Conservation (phyloP, 2,113 vertebrate genomes). For the Lipotes vexillifer region DNA sequence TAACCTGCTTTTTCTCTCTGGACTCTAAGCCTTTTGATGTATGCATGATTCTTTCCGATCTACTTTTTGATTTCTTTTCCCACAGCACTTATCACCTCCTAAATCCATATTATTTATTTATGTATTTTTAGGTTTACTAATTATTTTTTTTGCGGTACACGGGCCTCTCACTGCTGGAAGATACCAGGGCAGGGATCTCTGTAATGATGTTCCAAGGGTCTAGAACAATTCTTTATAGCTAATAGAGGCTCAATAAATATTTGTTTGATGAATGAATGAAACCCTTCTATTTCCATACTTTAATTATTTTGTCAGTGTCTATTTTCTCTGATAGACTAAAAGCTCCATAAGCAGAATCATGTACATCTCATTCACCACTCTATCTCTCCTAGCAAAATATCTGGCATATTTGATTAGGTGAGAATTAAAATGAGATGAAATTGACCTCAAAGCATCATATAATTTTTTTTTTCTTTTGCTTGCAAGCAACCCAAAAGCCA, state of each 20-base stretch:
- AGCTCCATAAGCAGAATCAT: neutral
- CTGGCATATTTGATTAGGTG: neutral
- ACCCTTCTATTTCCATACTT: neutral
- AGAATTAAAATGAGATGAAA: slow-evolving; percentile 36
- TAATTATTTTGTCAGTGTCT: neutral
- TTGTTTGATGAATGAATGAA: neutral
- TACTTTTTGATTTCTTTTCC: neutral
- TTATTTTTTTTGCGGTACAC: neutral
- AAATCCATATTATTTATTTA: neutral
- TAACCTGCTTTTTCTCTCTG: neutral
- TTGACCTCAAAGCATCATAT: neutral
- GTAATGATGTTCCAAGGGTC: neutral
- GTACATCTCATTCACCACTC: neutral
- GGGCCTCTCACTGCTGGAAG: neutral
- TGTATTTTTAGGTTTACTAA: neutral
- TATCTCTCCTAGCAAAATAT: neutral
- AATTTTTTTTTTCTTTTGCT: neutral
- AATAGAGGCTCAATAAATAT: neutral
- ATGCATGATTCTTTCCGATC: neutral
- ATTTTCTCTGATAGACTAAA: neutral
- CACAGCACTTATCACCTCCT: neutral
- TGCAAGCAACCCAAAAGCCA: slow-evolving; percentile 12
- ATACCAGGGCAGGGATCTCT: neutral
- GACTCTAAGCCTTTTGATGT: neutral
- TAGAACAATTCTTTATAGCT: neutral